Evolutionary conservation across 2,797 vertebrate genomes (phyloP), one percentile per base, ranked within the genome.

Genomic region (Lithobates sylvaticus): DNA sequence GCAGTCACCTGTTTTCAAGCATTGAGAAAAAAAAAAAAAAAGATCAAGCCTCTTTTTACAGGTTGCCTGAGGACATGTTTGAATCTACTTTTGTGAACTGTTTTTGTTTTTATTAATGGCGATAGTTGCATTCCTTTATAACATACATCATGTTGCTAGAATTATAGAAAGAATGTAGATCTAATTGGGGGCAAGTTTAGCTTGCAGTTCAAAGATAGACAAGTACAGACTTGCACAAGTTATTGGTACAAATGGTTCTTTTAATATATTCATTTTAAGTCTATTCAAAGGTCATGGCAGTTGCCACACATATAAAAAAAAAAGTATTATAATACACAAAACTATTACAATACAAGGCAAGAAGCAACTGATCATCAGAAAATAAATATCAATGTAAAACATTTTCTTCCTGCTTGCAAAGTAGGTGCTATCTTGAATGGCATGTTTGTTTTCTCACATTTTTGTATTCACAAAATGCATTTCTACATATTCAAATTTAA

Each of bases 21-120:
- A 82, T 65, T 65, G 58, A 9, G 9, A 36, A 82, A 82, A 74
- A 81, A 3, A 39, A 5, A 39, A 82, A 74, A 81, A 61, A 69
- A 64, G 54, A 65, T 58, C 27, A 76, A 73, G 72, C 65, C 70
- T 72, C 79, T 69, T 42, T 32, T 74, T 82, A 64, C 79, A 81
- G 70, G 80, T 82, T 82, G 80, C 70, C 80, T 65, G 80, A 74
- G 80, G 79, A 81, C 80, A 64, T 82, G 54, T 44, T 82, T 42
- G 34, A 81, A 82, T 58, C 80, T 74, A 72, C 80, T 82, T 81
- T 82, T 73, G 80, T 82, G 80, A 82, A 82, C 32, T 82, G 70
- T 82, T 82, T 82, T 82, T 82, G 80, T 82, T 82, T 82, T 82
- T 82, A 82, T 82, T 82, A 82, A 82, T 82, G 80, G 80, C 26